Evolutionary conservation across 2,888 invertebrate genomes (phyloP).

Genomic region (Andrena fulva): DNA sequence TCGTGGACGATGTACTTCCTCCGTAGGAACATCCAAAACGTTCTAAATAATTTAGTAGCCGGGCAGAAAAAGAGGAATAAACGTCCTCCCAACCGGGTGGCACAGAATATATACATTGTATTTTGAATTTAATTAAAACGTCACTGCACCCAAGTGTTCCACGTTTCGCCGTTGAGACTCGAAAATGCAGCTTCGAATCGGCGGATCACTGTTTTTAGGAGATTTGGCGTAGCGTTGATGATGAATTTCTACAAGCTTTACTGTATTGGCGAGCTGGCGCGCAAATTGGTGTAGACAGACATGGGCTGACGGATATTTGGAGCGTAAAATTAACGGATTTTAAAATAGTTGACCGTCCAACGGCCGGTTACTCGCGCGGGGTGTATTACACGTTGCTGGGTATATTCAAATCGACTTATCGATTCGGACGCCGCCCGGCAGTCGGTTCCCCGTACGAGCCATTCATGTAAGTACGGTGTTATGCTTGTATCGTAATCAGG

Average conservation of each 20-base stretch:
- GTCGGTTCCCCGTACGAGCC: slow-evolving; percentile 66
- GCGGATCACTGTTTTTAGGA: not conserved
- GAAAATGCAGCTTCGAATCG: not conserved
- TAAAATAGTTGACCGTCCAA: slow-evolving; percentile 50
- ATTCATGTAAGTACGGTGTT: slow-evolving; percentile 70
- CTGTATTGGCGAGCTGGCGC: slow-evolving; percentile 6
- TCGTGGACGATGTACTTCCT: not conserved
- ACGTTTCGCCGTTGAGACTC: not conserved
- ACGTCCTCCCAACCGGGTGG: not conserved
- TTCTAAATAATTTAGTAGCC: slow-evolving; percentile 8
- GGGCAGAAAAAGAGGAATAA: not conserved
- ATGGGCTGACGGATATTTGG: slow-evolving; percentile 37
- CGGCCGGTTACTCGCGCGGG: slow-evolving; percentile 28
- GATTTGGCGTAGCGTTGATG: not conserved
- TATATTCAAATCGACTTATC: slow-evolving; percentile 76
- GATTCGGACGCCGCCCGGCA: slow-evolving; percentile 72
- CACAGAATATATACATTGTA: not conserved
- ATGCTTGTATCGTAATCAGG: slow-evolving; percentile 69
- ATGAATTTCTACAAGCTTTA: not conserved
- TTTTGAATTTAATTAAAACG: slow-evolving; percentile 38
- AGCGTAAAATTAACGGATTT: slow-evolving; percentile 65
- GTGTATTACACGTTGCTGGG: slow-evolving; percentile 41
- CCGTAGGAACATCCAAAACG: not conserved
- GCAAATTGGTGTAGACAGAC: not conserved
- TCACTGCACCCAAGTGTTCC: too few relatives aligned